Base-by-base conservation (phyloP, 2,113 vertebrate genomes). In the Sander lucioperca region DNA sequence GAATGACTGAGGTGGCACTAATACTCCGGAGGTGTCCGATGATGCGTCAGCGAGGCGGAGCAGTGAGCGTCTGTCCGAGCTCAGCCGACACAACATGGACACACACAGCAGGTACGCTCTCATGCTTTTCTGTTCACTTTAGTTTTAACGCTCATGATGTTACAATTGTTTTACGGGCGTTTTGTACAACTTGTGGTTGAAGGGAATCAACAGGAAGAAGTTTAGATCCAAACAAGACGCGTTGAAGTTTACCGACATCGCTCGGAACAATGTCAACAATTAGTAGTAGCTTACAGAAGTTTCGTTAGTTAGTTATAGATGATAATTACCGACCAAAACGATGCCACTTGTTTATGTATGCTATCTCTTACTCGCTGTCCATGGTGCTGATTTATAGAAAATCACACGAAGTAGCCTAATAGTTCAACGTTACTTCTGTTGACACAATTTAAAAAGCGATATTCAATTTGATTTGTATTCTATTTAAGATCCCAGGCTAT, bases 331-430 rank as follows among this genome's bases (percentile, higher is more conserved):
- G 9, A 15, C 39, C 1, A 27, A 39, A 48, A 48, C 3, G 19
- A 36, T 18, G 8, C 13, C n/a, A 54, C 5, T 39, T 74, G 48
- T 78, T 85, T 68, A 59, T 66, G 25, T 25, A 23, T 19, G 1
- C 16, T 23, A 9, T 79, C 43, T 74, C 45, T 10, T 13, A n/a
- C 83, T 87, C 86, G 85, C 94, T 95, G 91, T 95, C 93, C 91
- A 59, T 85, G 92, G 93, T 95, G 86, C 92, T 95, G 91, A 82
- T 39, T 30, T 59, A 73, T 45, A 67, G 47, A 64, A 36, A 45
- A n/a, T 58, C 64, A 58, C 12, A 15, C 63, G 2, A 36, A 47
- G 27, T 64, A 47, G 33, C 68, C 3, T 21, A 15, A 75, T 4
- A 33, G 23, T 25, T 43, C 21, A 48, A 21, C 7, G 6, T 36